These are phyloP conservation scores for Pseudonaja textilis DNA, from an alignment of 2,113 vertebrate genomes.

Conservation along the genomic window DNA sequence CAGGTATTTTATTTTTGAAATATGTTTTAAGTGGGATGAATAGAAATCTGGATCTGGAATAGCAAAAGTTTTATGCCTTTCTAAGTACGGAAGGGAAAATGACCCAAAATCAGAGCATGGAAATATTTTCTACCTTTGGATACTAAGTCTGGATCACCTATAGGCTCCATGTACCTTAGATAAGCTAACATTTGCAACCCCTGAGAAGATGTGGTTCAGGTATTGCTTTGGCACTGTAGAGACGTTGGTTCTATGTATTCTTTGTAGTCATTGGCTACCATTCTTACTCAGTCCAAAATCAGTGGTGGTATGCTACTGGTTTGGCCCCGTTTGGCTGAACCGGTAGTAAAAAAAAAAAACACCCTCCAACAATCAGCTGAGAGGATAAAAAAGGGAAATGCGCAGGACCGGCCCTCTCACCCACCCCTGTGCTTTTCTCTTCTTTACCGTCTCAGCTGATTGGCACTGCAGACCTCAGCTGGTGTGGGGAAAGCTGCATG, in stretches of 20 bases:
- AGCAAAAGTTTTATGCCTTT: neutral
- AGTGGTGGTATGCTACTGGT: neutral
- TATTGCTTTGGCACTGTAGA: neutral
- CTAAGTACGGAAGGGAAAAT: neutral
- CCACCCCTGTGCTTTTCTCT: too few relatives aligned
- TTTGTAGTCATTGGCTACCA: neutral
- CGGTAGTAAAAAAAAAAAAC: too few relatives aligned
- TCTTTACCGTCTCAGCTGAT: too few relatives aligned
- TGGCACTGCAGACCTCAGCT: too few relatives aligned
- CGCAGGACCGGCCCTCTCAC: too few relatives aligned
- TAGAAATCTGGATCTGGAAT: neutral
- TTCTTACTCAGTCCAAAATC: neutral
- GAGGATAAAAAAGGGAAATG: too few relatives aligned
- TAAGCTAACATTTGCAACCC: neutral
- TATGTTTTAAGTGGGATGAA: neutral
- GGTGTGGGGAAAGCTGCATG: too few relatives aligned
- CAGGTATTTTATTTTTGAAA: neutral
- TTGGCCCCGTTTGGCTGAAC: too few relatives aligned
- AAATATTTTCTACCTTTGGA: neutral
- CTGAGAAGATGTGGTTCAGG: neutral
- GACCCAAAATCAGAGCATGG: neutral
- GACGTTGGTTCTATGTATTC: neutral
- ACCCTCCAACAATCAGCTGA: too few relatives aligned
- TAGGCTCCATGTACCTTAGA: neutral
- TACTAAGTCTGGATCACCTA: neutral